These are phyloP conservation scores for Pomatostomus ruficeps DNA, from an alignment of 2,113 vertebrate species.

Conservation along the genomic window DNA sequence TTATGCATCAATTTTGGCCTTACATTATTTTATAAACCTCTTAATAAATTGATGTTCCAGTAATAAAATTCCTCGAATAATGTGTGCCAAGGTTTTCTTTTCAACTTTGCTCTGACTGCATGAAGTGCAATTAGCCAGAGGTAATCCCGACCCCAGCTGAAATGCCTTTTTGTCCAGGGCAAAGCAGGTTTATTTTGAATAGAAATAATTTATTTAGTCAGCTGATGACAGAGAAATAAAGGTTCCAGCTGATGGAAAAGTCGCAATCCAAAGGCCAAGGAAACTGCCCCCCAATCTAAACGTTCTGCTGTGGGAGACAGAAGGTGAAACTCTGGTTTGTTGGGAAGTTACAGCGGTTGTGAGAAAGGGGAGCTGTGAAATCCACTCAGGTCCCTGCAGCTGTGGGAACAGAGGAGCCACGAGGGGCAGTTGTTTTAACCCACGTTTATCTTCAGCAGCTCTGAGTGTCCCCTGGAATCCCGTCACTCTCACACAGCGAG, in stretches of 20 bases:
- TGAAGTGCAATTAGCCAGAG: background rate
- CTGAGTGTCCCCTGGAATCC: accelerated
- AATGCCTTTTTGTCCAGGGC: background rate
- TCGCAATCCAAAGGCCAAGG: background rate
- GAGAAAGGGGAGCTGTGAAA: background rate
- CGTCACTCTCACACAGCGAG: accelerated
- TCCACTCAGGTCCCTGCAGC: background rate
- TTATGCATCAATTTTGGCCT: background rate
- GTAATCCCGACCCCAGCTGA: background rate
- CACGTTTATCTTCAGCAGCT: background rate
- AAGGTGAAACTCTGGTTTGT: background rate
- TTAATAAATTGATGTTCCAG: background rate
- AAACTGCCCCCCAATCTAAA: background rate
- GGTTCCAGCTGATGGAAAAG: background rate
- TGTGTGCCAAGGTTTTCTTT: background rate
- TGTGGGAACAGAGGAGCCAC: background rate
- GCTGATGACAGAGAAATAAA: background rate
- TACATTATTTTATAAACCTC: background rate
- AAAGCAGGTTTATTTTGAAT: background rate
- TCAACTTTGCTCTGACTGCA: background rate
- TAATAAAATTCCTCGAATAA: background rate
- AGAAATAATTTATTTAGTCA: background rate
- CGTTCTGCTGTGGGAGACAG: background rate
- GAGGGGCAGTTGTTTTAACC: background rate
- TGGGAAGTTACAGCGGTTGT: background rate